These are phyloP conservation scores for Steromphala cineraria DNA, from an alignment of 2,888 invertebrate genomes.

Conservation along the genomic window DNA sequence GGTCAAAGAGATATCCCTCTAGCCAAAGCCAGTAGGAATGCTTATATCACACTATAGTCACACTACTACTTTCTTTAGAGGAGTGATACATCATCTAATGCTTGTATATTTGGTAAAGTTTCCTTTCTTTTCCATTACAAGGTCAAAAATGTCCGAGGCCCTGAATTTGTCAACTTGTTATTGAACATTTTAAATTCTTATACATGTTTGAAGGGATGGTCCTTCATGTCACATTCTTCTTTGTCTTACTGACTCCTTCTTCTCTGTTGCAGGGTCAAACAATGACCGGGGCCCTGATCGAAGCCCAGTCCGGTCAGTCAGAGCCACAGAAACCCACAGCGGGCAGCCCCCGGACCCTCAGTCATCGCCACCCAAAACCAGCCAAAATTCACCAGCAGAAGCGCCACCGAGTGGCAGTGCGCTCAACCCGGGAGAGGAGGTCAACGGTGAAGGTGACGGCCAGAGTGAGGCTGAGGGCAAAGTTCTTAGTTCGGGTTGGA, in stretches of 20 bases:
- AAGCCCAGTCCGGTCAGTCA: constrained; percentile 12
- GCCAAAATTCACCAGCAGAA: neutral
- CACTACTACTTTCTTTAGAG: no score
- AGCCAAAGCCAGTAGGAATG: no score
- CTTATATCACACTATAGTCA: no score
- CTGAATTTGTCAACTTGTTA: no score
- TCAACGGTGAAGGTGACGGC: constrained; percentile 27
- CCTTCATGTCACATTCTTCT: no score
- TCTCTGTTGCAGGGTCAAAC: constrained; percentile 55
- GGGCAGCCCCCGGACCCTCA: neutral
- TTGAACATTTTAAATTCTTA: no score
- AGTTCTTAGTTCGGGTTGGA: constrained; percentile 77
- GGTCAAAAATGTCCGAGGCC: no score
- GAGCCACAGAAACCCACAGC: constrained; percentile 6
- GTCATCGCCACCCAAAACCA: neutral
- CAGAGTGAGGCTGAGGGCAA: constrained; percentile 43
- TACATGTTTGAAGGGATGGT: no score
- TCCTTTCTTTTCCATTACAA: no score
- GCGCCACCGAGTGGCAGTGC: neutral
- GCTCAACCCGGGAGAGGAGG: neutral
- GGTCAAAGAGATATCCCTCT: no score
- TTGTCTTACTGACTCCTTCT: neutral
- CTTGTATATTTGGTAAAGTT: no score
- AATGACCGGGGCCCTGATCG: constrained; percentile 48
- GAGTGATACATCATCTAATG: no score